Conservation (phyloP, 2,888 invertebrate species). For the Oligia fasciuncula region DNA sequence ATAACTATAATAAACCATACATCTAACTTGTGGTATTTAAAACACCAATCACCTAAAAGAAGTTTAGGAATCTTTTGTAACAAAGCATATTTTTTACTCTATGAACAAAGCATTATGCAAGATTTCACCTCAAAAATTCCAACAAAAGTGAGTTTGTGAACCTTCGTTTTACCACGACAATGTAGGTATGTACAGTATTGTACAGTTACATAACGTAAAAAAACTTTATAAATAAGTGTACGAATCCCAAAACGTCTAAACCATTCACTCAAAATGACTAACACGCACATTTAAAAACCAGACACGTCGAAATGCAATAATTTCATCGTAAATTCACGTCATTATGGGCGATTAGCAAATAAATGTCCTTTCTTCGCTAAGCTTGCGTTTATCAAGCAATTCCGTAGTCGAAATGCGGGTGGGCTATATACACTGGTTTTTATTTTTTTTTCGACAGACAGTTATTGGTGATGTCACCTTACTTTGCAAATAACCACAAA, state of each 20-base stretch:
- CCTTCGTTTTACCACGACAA: neutral
- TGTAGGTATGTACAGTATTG: neutral
- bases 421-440: slow-evolving; percentile 39
- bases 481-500: neutral
- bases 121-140: neutral
- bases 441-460: slow-evolving; percentile 35
- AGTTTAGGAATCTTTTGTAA: no score
- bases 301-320: slow-evolving; percentile 56
- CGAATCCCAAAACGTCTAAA: slow-evolving; percentile 16
- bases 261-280: slow-evolving; percentile 31
- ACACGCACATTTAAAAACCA: slow-evolving; percentile 31
- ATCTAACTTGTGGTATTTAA: no score
- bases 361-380: slow-evolving; percentile 49
- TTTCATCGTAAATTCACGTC: slow-evolving; percentile 36
- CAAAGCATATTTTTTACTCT: no score
- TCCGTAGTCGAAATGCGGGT: slow-evolving; percentile 31
- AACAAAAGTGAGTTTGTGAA: neutral
- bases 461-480: slow-evolving; percentile 34
- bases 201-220: slow-evolving; percentile 19
- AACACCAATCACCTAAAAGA: no score
- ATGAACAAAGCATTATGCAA: no score
- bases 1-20: no score
- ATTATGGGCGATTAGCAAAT: slow-evolving; percentile 59
- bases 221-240: neutral
- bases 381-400: slow-evolving; percentile 46